These are phyloP conservation scores for Drosophila tristis DNA, from an alignment of 1,140 invertebrate species.

Conservation along the genomic window DNA sequence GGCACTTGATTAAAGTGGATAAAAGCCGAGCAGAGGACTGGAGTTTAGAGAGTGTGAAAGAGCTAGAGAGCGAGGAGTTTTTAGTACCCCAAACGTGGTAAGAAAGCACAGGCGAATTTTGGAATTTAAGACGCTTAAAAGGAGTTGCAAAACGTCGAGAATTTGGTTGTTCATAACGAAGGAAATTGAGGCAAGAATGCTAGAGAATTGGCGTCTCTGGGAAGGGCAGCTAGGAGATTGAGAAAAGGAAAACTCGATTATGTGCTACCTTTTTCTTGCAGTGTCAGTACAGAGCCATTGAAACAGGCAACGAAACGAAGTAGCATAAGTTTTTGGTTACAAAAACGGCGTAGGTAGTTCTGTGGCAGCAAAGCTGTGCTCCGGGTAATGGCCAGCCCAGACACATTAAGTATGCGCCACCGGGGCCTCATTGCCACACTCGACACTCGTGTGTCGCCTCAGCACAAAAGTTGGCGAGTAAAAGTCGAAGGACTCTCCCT, in stretches of 20 bases:
- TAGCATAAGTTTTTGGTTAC: constrained; percentile 24
- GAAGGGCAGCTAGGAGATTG: background rate
- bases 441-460: background rate
- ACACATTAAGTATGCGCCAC: constrained; percentile 69
- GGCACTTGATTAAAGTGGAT: constrained; percentile 58
- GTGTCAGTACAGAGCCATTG: too few species aligned
- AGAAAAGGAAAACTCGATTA: too few species aligned
- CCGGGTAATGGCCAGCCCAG: constrained; percentile 43
- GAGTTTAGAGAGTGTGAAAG: too few species aligned
- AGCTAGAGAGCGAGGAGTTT: too few species aligned
- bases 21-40: constrained; percentile 3
- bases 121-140: constrained; percentile 6
- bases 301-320: too few species aligned
- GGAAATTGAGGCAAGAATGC: too few species aligned
- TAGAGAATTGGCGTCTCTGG: too few species aligned
- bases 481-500: constrained; percentile 38
- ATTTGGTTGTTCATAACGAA: background rate
- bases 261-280: background rate
- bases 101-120: background rate
- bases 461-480: background rate
- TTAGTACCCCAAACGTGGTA: too few species aligned
- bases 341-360: constrained; percentile 45
- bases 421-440: constrained; percentile 41
- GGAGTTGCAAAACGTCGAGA: background rate
- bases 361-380: constrained; percentile 38